phyloP scores from a whole-genome alignment of 2,888 invertebrate genomes.

The Schrankia costaestrigalis region DNA sequence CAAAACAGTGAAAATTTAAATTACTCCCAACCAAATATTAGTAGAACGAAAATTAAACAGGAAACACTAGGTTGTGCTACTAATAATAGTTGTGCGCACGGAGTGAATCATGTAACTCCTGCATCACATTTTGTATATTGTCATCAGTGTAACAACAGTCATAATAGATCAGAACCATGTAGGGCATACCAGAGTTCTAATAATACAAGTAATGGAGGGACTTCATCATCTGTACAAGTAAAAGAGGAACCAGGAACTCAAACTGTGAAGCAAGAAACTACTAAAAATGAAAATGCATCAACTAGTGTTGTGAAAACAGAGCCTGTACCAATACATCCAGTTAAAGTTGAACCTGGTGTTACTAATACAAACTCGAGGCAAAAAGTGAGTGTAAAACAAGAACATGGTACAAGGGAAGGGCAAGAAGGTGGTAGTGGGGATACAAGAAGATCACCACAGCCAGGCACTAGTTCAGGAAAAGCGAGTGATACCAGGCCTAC shows the following conservation, averaged over 20 bases:
- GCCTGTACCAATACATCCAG: constrained; percentile 28
- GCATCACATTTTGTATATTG: constrained; percentile 9
- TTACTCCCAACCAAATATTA: constrained; percentile 12
- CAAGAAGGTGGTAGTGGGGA: constrained; percentile 47
- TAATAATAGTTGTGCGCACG: constrained; percentile 28
- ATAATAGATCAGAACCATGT: constrained; percentile 40
- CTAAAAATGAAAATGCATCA: constrained; percentile 20
- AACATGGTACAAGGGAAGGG: constrained; percentile 30
- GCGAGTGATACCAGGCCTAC: constrained; percentile 16
- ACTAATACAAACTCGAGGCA: constrained; percentile 27
- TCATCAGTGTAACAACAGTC: constrained; percentile 37
- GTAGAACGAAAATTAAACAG: constrained; percentile 37
- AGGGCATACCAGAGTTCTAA: constrained; percentile 30
- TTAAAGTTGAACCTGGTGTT: constrained; percentile 53
- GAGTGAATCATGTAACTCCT: constrained; percentile 16
- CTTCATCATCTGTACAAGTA: constrained; percentile 36
- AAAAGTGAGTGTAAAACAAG: constrained; percentile 50
- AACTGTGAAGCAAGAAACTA: constrained; percentile 51
- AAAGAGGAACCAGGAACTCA: constrained; percentile 55
- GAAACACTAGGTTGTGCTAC: constrained; percentile 34
- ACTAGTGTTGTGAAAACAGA: constrained; percentile 47
- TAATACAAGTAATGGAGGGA: constrained; percentile 25
- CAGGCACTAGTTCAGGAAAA: constrained; percentile 59
- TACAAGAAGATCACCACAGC: constrained; percentile 68
- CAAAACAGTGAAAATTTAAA: constrained; percentile 17